Evolutionary conservation across 2,113 vertebrate genomes (phyloP), one percentile per base, ranked within the genome.

Genomic region (Cephalopterus ornatus): DNA sequence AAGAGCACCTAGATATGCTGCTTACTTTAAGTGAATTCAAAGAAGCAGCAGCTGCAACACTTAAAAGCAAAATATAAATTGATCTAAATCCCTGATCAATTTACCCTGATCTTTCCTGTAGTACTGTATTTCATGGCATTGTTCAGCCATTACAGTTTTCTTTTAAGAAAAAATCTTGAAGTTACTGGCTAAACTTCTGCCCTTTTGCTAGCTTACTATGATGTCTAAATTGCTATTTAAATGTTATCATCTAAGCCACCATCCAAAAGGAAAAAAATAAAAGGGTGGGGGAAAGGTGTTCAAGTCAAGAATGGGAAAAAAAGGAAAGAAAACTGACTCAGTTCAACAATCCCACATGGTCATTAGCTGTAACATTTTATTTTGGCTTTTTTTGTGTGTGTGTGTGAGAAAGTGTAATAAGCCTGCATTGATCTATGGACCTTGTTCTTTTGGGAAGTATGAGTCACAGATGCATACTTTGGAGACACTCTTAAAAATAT

Each of bases 391-490:
- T 47, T 8, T 28, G 50, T 79, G 49, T 72, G 33, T 93, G 22
- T 81, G 44, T 96, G 94, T 96, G 94, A 96, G 96, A 96, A 97
- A 94, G 56, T 91, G 79, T 76, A 96, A 94, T 96, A 94, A 96
- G 88, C 75, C 88, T 91, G 53, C 73, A 92, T 88, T 96, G 97
- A 98, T 98, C 96, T 96, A 97, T 97, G 95, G 96, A 94, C 85
- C 77, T 95, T 97, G 93, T 96, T 96, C 96, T 97, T 93, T 77
- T 67, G 97, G 96, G 97, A 97, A 97, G 97, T 98, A 93, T 97
- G 97, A 97, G 92, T 97, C 97, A 97, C 93, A 95, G 94, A 94
- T 90, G 85, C 96, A 97, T 97, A 86, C 84, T 97, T 97, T 88
- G 75, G 92, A 97, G 97, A 90, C 92, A 82, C 89, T 93, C 87